Evolutionary conservation across 2,113 vertebrate genomes (phyloP).

Genomic region (Bucco capensis): DNA sequence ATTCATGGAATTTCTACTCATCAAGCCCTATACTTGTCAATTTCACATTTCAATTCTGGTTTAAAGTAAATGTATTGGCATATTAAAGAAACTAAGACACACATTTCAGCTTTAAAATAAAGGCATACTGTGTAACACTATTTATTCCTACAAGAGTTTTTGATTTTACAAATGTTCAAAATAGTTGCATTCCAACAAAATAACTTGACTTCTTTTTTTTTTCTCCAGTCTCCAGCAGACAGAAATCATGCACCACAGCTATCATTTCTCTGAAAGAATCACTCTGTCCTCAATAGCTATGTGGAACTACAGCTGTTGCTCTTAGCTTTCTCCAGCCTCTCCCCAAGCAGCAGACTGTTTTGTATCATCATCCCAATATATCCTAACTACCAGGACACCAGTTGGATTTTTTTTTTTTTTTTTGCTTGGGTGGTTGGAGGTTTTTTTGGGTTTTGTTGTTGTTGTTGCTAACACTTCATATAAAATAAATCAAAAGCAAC

Average conservation of each 20-base stretch:
- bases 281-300: background rate
- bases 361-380: background rate
- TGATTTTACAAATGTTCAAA: background rate
- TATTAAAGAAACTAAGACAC: background rate
- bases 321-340: background rate
- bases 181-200: background rate
- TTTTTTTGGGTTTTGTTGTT: background rate
- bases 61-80: background rate
- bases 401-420: background rate
- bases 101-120: background rate
- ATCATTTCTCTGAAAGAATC: background rate
- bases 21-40: background rate
- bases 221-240: background rate
- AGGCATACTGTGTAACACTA: background rate
- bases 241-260: background rate
- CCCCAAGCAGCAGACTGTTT: background rate
- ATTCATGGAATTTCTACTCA: background rate
- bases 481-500: background rate
- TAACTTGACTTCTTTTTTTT: background rate
- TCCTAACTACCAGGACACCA: background rate
- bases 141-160: background rate
- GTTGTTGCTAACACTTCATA: background rate
- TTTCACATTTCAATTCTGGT: background rate
- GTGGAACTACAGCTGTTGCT: background rate
- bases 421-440: background rate